Evolutionary conservation across 2,113 vertebrate genomes (phyloP), one percentile per base, ranked within the genome.

Genomic region (Cryptotis parvus): DNA sequence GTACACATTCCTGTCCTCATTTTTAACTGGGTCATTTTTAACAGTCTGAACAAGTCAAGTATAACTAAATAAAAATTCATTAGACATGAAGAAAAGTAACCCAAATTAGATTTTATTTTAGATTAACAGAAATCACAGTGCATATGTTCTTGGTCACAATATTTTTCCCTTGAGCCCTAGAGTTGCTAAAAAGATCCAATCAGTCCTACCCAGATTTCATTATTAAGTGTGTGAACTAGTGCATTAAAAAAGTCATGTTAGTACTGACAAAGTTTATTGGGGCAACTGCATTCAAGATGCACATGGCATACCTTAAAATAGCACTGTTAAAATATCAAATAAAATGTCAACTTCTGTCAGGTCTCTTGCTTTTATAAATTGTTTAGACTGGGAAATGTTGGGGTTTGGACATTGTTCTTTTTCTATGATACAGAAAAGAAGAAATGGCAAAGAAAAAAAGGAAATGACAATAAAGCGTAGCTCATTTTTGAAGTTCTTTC

Each of bases 331-430:
- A 98, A 98, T 97, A 98, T 95, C 98, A 98, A 98, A 98, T 98
- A 98, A 98, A 98, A 97, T 87, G 98, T 98, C 98, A 98, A 96
- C 91, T 92, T 95, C 96, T 85, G 94, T 98, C 97, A 98, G 94
- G 97, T 96, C 96, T 97, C 96, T 93, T 93, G 87, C 86, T 98
- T 98, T 98, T 98, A 98, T 98, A 98, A 98, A 98, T 97, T 99
- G 99, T 99, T 99, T 99, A 99, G 97, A 98, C 98, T 99, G 97
- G 98, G 98, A 97, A 95, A 98, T 75, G 11, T 76, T 93, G 95
- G 93, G 91, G 91, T 97, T 95, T 90, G 95, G 94, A 95, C 97
- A 97, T 96, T 97, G 90, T 96, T 97, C 94, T 97, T 96, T 14
- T 96, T 96, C 93, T 93, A 95, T 90, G 69, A 49, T 35, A 83